Evolutionary conservation across 2,888 invertebrate species (phyloP).

Genomic region (Malacosoma neustria): DNA sequence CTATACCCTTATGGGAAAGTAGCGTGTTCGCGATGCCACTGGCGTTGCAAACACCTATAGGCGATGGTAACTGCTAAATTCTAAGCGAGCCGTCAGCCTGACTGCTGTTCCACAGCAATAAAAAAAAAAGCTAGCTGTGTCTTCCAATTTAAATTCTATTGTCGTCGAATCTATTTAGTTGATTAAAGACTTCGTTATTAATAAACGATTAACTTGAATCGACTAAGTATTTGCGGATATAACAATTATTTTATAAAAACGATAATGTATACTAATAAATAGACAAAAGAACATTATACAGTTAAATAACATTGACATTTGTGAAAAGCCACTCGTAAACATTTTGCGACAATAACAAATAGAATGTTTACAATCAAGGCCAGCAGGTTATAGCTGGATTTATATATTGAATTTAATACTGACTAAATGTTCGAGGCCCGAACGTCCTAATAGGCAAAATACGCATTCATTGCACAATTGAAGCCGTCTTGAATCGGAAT

Average conservation of each 20-base stretch:
- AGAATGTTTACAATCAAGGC: constrained; percentile 6
- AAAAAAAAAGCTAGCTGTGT: too few species aligned
- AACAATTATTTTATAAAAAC: neutral
- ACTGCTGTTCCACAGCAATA: too few species aligned
- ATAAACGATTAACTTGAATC: neutral
- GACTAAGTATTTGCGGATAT: neutral
- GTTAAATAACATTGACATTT: constrained; percentile 6
- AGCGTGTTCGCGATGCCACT: too few species aligned
- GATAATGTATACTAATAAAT: neutral
- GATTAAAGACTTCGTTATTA: neutral
- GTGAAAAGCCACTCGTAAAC: constrained; percentile 1
- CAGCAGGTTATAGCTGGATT: constrained; percentile 3
- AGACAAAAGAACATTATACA: constrained; percentile 1
- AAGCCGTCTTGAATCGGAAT: neutral
- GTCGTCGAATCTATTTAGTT: too few species aligned
- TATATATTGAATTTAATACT: neutral
- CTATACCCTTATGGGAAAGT: too few species aligned
- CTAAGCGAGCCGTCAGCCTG: too few species aligned
- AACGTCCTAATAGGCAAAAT: neutral
- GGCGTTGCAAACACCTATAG: too few species aligned
- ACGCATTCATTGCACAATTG: neutral
- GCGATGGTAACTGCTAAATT: too few species aligned
- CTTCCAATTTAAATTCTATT: too few species aligned
- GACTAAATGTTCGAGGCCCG: neutral
- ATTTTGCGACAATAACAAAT: constrained; percentile 3